phyloP scores from a whole-genome alignment of 2,888 invertebrate genomes.

The Philereme transversata region DNA sequence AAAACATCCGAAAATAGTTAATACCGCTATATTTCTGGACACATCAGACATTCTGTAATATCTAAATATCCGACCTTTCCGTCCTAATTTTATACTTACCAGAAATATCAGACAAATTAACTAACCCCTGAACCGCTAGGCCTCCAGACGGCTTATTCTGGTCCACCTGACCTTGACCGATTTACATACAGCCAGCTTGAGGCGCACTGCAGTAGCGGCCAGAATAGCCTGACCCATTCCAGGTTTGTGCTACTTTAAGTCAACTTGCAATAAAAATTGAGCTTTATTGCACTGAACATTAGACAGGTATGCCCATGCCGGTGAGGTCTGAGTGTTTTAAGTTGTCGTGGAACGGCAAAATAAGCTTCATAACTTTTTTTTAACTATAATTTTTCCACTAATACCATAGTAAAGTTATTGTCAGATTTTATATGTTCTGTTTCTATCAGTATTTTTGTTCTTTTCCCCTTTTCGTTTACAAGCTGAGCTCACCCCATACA shows the following conservation, averaged over 20 bases:
- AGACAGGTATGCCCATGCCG: too few relatives aligned
- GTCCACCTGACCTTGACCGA: constrained; percentile 58
- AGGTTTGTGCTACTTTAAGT: too few relatives aligned
- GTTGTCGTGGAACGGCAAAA: too few relatives aligned
- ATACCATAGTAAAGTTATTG: too few relatives aligned
- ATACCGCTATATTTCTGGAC: constrained; percentile 15
- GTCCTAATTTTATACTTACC: constrained; percentile 5
- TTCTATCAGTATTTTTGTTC: too few relatives aligned
- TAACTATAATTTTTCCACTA: too few relatives aligned
- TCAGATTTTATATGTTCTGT: too few relatives aligned
- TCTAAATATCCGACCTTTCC: constrained; percentile 16
- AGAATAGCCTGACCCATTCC: constrained; percentile 37
- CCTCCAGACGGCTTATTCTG: constrained; percentile 41
- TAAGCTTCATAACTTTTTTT: too few relatives aligned
- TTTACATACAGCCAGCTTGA: constrained; percentile 60
- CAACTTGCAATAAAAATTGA: too few relatives aligned
- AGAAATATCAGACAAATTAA: constrained; percentile 29
- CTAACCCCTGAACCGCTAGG: constrained; percentile 32
- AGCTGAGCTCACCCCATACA: constrained; percentile 19
- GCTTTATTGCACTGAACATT: too few relatives aligned
- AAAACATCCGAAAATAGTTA: not conserved
- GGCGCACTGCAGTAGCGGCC: constrained; percentile 55
- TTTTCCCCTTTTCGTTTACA: constrained; percentile 31
- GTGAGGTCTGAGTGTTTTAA: too few relatives aligned
- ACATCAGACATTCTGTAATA: constrained; percentile 21